Percentiles rank a stretch among this genome's conserved stretches.
Evolutionary conservation across 2,888 invertebrate genomes (phyloP).

Genomic region (Lasioglossum leucozonium): DNA sequence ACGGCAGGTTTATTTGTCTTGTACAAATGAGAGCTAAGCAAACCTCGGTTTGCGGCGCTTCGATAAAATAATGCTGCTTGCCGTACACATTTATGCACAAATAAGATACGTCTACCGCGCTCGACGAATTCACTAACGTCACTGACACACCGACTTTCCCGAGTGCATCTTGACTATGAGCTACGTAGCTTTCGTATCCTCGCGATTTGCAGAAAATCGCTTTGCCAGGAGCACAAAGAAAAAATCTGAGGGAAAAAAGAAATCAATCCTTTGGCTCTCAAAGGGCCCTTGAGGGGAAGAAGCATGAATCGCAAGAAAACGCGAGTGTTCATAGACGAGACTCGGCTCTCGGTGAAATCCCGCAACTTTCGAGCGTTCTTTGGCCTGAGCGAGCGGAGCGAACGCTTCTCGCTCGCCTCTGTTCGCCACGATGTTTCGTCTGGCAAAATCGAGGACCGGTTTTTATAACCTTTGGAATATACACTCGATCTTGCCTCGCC

Average conservation of each 20-base stretch:
- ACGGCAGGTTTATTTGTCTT: too few species aligned
- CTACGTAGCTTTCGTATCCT: background rate
- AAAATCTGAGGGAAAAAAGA: background rate
- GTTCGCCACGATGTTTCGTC: constrained; percentile 64
- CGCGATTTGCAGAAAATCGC: background rate
- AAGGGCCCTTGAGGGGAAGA: background rate
- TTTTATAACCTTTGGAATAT: constrained; percentile 62
- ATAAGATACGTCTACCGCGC: too few species aligned
- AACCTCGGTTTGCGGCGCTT: too few species aligned
- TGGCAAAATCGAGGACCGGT: constrained; percentile 60
- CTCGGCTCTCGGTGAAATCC: constrained; percentile 41
- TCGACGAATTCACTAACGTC: background rate
- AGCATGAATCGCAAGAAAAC: constrained; percentile 40
- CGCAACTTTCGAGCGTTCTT: constrained; percentile 57
- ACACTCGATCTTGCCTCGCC: constrained; percentile 32
- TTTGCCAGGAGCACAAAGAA: background rate
- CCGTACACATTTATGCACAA: too few species aligned
- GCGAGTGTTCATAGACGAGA: constrained; percentile 51
- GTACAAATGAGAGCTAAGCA: too few species aligned
- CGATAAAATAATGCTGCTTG: too few species aligned
- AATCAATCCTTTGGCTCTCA: background rate
- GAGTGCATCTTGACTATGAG: background rate
- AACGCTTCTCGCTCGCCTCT: constrained; percentile 54
- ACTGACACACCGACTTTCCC: background rate
- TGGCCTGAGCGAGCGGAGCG: constrained; percentile 61